Conservation (phyloP, 2,797 vertebrate species). For the Oreochromis mossambicus region DNA sequence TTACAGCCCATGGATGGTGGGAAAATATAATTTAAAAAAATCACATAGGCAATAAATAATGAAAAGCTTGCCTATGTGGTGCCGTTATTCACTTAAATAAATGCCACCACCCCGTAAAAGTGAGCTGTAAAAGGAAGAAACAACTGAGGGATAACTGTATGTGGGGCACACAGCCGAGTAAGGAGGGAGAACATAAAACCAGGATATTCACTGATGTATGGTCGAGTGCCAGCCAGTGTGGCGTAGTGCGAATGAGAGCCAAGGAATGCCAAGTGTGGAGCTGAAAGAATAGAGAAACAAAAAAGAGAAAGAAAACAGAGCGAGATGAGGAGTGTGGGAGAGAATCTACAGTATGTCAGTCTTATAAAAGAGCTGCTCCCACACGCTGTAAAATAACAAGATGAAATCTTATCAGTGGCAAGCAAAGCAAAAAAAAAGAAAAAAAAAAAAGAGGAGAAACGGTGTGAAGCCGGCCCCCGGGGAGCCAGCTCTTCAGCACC, state of each 20-base stretch:
- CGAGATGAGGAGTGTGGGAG: conserved; percentile 75
- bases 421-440: conserved; percentile 24
- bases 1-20: conserved; percentile 67
- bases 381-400: conserved; percentile 61
- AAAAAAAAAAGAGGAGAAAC: conserved; percentile 13
- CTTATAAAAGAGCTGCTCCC: conserved; percentile 59
- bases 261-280: conserved; percentile 82
- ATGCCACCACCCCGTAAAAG: conserved; percentile 29
- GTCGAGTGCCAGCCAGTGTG: conserved; percentile 83
- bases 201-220: conserved; percentile 84
- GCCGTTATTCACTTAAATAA: conserved; percentile 4
- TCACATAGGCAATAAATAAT: conserved; percentile 9
- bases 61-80: conserved; percentile 19
- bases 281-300: conserved; percentile 75
- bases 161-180: conserved; percentile 47
- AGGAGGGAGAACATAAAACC: conserved; percentile 66
- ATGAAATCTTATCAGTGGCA: conserved; percentile 65
- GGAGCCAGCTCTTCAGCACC: conserved; percentile 27
- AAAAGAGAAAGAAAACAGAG: conserved; percentile 70
- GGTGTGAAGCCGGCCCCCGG: conserved; percentile 4
- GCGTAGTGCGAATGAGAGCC: conserved; percentile 86
- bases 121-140: conserved; percentile 61
- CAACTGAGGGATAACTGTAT: conserved; percentile 44
- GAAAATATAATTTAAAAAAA: not conserved
- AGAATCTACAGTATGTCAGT: conserved; percentile 65